Evolutionary conservation across 37 sponge, comb jelly and placozoan species (phyloP), one percentile per base, ranked within the genome.

Genomic region (Ephydatia muelleri): DNA sequence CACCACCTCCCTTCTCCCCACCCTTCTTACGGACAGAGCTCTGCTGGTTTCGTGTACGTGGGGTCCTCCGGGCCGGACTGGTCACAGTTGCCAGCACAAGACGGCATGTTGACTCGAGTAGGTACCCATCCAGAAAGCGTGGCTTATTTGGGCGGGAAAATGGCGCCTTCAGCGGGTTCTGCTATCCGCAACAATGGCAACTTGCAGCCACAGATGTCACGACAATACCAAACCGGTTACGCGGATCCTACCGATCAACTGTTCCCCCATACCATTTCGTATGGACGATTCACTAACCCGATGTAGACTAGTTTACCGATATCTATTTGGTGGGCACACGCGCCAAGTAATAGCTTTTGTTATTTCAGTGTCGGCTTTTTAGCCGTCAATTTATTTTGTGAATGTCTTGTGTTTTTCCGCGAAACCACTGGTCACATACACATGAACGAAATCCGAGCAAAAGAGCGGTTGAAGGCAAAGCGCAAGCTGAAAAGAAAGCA

Each of bases 401-500:
- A n/a, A n/a, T n/a, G n/a, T 57, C 14, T 5, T 16, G 12, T 57
- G 1, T 19, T 57, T 57, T 11, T 11, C 16, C 16, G 57, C 19
- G 16, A 57, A 16, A 16, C 0, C 57, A 57, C 57, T 14, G 12
- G 57, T 57, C 57, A 57, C 19, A 57, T 57, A 13, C 16, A 57
- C 57, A 57, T 57, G 57, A 57, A 21, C 16, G 57, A 5, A 57
- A 57, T 57, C 57, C 57, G 57, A 57, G 57, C 57, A 1, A 57
- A 57, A 21, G 57, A 57, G 57, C 57, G 19, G 16, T 21, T 57
- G 40, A 88, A 83, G 76, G 28, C 72, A 21, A 25, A 35, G 43
- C 80, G 66, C 71, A 84, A 90, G 76, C 67, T 79, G 65, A 75
- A 37, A 33, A 70, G 92, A 35, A 88, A 83, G 37, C 80, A 87